Base-by-base conservation (phyloP, 2,797 vertebrate species). In the Eptatretus atami region DNA sequence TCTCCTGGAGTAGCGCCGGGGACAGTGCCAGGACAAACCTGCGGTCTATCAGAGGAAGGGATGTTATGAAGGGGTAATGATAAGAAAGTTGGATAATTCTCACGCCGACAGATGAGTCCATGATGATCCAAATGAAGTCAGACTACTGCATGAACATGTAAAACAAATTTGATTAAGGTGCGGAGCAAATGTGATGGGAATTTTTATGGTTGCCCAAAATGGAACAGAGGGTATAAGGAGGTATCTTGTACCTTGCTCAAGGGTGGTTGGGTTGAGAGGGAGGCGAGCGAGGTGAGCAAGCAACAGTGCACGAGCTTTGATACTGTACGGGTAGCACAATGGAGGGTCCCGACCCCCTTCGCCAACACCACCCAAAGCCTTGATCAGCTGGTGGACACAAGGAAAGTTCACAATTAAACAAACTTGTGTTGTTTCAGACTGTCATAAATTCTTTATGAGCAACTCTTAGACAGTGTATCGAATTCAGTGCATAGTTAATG, bases 331-430 rank as follows among this genome's bases (percentile, higher is more conserved):
- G 70, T 86, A 96, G 70, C 88, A 96, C 72, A 96, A 86, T 0
- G 92, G 92, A 73, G 86, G 84, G 69, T 98, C 90, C 68, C 96
- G 96, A 79, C 96, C 96, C 80, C 96, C 96, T 68, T 94, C 77
- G 63, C 95, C 95, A 74, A 98, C 92, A 71, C 86, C 84, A 65
- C 88, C 92, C 70, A 98, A 79, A 75, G 94, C 86, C 68, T 88
- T 83, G 69, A 98, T 98, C 68, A 96, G 73, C 90, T 96, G 70
- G 67, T 72, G 68, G 12, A 19, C 71, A 65, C 69, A 65, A 19
- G 68, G 72, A 69, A 10, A 73, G 31, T 44, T 44, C 67, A 69
- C 66, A 63, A 15, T n/a, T 53, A 25, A 63, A 64, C 9, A 10
- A 65, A 19, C 61, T 25, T 13, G n/a, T 12, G 15, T 44, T 52